Conservation (phyloP, 2,888 invertebrate genomes). For the Conus canariensis region DNA sequence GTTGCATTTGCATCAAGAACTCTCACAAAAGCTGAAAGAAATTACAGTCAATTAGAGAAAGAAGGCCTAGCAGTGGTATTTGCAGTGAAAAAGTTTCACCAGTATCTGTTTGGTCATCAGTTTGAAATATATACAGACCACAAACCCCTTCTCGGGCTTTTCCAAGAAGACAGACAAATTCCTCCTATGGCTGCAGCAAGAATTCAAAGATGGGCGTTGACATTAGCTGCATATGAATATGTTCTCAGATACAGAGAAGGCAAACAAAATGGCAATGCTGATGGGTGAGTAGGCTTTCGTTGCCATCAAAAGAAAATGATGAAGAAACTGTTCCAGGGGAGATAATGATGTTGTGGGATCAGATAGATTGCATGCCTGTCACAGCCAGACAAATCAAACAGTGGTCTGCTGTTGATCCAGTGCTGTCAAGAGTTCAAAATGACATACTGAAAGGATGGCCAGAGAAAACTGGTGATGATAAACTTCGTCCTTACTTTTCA, state of each 20-base stretch:
- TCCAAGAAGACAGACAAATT: conserved; percentile 68
- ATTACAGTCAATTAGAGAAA: no score
- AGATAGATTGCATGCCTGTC: not conserved
- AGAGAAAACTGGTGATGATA: not conserved
- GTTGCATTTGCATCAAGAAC: no score
- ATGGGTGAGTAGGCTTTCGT: conserved; percentile 59
- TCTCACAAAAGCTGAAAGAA: no score
- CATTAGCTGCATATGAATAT: not conserved
- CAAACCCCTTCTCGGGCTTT: conserved; percentile 76
- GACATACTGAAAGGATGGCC: not conserved
- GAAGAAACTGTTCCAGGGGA: not conserved
- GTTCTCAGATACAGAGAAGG: conserved; percentile 61
- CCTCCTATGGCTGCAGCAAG: conserved; percentile 51
- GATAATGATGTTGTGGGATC: not conserved
- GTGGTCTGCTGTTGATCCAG: not conserved
- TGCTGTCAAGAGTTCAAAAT: not conserved
- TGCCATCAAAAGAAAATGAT: not conserved
- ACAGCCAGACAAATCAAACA: not conserved
- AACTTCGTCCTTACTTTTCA: not conserved
- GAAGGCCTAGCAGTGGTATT: no score
- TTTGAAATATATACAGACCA: no score
- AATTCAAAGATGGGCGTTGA: conserved; percentile 62
- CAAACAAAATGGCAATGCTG: conserved; percentile 68
- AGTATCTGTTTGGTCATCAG: no score
- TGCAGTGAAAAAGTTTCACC: no score